Evolutionary conservation across 2,888 invertebrate species (phyloP).

Genomic region (Callyntrura sp.): DNA sequence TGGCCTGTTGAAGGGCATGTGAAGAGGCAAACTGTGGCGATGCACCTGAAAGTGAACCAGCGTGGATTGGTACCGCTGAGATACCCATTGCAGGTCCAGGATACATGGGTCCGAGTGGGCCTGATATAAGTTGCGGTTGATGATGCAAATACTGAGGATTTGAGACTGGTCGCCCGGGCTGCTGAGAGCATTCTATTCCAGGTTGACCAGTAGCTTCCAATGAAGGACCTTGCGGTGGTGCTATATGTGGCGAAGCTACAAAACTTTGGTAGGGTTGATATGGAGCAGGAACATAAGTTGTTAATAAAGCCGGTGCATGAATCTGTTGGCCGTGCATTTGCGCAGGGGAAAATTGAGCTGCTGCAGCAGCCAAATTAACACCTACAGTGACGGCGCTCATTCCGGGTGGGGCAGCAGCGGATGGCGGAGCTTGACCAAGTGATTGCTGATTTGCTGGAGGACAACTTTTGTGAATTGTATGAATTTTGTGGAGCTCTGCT

Average conservation of each 20-base stretch:
- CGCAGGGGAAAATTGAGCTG: conserved; percentile 57
- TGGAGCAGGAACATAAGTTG: conserved; percentile 62
- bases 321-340: conserved; percentile 66
- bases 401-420: not conserved
- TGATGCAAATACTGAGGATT: conserved; percentile 50
- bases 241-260: conserved; percentile 39
- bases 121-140: conserved; percentile 73
- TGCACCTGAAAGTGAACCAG: conserved; percentile 35
- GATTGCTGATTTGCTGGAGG: conserved; percentile 13
- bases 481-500: conserved; percentile 86
- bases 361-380: conserved; percentile 64
- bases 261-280: conserved; percentile 68
- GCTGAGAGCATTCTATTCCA: conserved; percentile 5
- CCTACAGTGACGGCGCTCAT: conserved; percentile 69
- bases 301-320: conserved; percentile 59
- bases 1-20: conserved; percentile 1
- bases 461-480: conserved; percentile 84
- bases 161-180: conserved; percentile 10
- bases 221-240: not conserved
- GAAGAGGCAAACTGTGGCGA: conserved; percentile 21
- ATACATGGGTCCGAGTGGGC: conserved; percentile 66
- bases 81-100: conserved; percentile 59
- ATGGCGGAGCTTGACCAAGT: not conserved
- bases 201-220: conserved; percentile 30
- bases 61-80: conserved; percentile 18